Base-by-base conservation (phyloP, 1,140 invertebrate genomes). In the Drosophila orena region DNA sequence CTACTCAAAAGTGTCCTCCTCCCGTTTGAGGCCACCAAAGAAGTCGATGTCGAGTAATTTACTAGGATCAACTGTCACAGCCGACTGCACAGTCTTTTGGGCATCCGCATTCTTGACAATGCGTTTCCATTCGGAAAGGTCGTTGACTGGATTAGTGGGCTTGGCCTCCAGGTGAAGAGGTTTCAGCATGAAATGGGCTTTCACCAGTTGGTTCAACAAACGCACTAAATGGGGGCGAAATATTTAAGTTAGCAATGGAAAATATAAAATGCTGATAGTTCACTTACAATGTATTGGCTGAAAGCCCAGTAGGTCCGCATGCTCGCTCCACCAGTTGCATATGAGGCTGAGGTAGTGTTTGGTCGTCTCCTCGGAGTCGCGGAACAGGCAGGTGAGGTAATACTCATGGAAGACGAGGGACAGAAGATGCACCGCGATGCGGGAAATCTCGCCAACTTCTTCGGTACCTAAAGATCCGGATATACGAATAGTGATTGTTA, bases 331-430 rank as follows among this genome's bases (percentile, higher is more conserved):
- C 86, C 90, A 91, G 58, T 69, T 85, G 17, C 84, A 91, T 24
- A 91, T 68, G 14, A 91, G 68, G 44, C 47, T 79, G 1, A 91
- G 53, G 49, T 91, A 86, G 49, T 91, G 90, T 49, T 89, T 90
- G 0, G 90, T 91, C 2, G 90, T 91, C 46, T 90, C 90, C 37
- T 90, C 90, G 6, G 83, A 84, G 50, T 91, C 86, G 2, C 83
- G 77, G 40, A 91, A 91, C 12, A 91, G 70, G 17, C 61, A 61
- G 17, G 80, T 72, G 4, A 91, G 37, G 44, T 89, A 91, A 17
- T 90, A 86, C 43, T 90, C 90, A 38, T 89, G 77, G 44, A 91
- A 91, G 30, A 91, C 77, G 14, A 81, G 73, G 14, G 75, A 79
- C 15, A 91, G 59, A 34, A 91, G 52, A 10, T 90, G 90, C 11